phyloP scores from a whole-genome alignment of 1,140 invertebrate species.

The Ceratitis capitata region DNA sequence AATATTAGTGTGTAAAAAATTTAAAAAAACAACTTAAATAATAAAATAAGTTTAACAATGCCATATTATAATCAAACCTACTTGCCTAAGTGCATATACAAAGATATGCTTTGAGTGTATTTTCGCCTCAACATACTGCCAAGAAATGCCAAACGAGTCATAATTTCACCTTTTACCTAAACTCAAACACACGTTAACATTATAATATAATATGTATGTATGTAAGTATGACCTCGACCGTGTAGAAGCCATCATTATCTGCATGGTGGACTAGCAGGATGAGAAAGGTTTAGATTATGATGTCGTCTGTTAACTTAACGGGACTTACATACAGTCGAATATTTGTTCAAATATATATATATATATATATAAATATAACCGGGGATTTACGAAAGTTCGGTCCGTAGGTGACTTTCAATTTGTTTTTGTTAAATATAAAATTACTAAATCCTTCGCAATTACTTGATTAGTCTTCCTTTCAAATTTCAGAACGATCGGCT shows the following conservation, averaged over 20 bases:
- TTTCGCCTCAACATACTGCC: neutral
- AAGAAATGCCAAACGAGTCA: neutral
- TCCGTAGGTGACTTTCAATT: too few species aligned
- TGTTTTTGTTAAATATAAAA: too few species aligned
- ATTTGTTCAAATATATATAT: neutral
- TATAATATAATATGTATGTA: too few species aligned
- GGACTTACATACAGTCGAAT: neutral
- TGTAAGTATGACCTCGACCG: conserved; percentile 6
- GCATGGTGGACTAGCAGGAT: neutral
- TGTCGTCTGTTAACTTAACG: neutral
- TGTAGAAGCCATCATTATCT: neutral
- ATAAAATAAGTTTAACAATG: too few species aligned
- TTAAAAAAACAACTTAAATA: too few species aligned
- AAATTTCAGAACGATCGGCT: too few species aligned
- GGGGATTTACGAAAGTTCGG: too few species aligned
- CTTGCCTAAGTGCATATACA: neutral
- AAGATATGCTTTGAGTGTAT: neutral
- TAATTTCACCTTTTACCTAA: neutral
- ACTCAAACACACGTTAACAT: too few species aligned
- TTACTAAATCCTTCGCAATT: too few species aligned
- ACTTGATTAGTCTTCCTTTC: too few species aligned
- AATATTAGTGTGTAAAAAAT: too few species aligned
- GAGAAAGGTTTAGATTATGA: neutral
- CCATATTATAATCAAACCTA: too few species aligned
- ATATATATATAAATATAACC: neutral